Evolutionary conservation across 2,888 invertebrate genomes (phyloP).

Genomic region (Yponomeuta sedellus): DNA sequence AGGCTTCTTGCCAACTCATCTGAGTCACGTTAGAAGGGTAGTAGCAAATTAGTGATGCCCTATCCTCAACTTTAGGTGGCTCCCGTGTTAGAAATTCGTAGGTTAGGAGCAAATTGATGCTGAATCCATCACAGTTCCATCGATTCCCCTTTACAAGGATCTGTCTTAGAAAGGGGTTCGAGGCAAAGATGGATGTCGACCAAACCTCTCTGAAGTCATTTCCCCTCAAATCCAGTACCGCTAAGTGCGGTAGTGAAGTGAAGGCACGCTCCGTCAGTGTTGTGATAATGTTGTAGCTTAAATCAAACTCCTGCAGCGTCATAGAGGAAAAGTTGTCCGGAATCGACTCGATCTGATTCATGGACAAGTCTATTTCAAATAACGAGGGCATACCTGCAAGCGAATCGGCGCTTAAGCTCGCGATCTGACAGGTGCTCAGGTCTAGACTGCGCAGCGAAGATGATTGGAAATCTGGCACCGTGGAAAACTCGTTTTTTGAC

Average conservation of each 20-base stretch:
- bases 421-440: constrained; percentile 80
- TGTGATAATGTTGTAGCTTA: constrained; percentile 77
- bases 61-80: constrained; percentile 65
- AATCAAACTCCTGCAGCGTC: constrained; percentile 77
- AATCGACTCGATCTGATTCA: constrained; percentile 79
- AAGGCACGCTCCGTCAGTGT: constrained; percentile 78
- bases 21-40: constrained; percentile 80
- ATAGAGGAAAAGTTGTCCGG: constrained; percentile 77
- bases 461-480: constrained; percentile 74
- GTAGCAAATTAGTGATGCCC: constrained; percentile 77
- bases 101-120: constrained; percentile 73
- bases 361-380: constrained; percentile 77
- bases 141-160: constrained; percentile 83
- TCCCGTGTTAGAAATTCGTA: constrained; percentile 77
- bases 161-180: constrained; percentile 75
- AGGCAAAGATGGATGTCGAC: constrained; percentile 76
- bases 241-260: constrained; percentile 77
- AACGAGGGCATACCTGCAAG: constrained; percentile 76
- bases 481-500: constrained; percentile 79
- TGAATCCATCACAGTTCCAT: constrained; percentile 84
- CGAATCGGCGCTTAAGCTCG: constrained; percentile 63
- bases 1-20: constrained; percentile 81
- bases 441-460: constrained; percentile 75
- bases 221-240: constrained; percentile 81
- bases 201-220: constrained; percentile 82